Conservation (phyloP, 2,797 vertebrate genomes). For the Sebastes oblongus region DNA sequence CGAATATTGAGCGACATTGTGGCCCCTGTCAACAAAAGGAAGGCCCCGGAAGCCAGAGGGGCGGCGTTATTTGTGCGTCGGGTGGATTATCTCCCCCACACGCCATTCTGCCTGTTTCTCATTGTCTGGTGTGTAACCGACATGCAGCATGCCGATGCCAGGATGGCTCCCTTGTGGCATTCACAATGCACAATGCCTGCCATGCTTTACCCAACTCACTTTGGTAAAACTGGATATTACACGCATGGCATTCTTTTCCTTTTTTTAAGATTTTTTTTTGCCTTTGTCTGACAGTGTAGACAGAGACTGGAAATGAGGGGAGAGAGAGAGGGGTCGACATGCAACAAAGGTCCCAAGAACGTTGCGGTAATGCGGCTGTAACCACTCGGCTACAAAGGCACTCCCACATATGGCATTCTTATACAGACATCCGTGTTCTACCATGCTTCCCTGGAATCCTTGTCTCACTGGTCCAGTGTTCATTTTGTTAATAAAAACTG, state of each 20-base stretch:
- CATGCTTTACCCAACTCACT: constrained; percentile 41
- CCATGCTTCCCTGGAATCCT: neutral
- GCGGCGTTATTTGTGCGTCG: constrained; percentile 55
- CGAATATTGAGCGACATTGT: constrained; percentile 72
- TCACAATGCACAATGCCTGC: constrained; percentile 26
- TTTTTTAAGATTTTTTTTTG: neutral
- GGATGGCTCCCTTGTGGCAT: constrained; percentile 49
- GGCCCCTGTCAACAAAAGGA: constrained; percentile 73
- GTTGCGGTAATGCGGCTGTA: neutral
- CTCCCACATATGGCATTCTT: constrained; percentile 5
- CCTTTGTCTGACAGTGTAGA: neutral
- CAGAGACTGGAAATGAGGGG: neutral
- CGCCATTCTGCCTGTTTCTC: constrained; percentile 53
- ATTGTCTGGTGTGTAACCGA: constrained; percentile 64
- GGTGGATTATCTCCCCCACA: constrained; percentile 67
- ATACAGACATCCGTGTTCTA: neutral
- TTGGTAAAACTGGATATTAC: constrained; percentile 25
- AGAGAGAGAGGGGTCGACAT: neutral
- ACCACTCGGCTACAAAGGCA: neutral
- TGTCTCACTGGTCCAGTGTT: neutral
- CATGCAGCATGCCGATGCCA: constrained; percentile 55
- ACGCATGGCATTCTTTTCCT: neutral
- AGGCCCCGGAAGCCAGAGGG: constrained; percentile 62
- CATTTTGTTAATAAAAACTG: too few relatives aligned
- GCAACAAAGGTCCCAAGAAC: neutral